Conservation (phyloP, 2,797 vertebrate species). For the Pelochelys cantorii region DNA sequence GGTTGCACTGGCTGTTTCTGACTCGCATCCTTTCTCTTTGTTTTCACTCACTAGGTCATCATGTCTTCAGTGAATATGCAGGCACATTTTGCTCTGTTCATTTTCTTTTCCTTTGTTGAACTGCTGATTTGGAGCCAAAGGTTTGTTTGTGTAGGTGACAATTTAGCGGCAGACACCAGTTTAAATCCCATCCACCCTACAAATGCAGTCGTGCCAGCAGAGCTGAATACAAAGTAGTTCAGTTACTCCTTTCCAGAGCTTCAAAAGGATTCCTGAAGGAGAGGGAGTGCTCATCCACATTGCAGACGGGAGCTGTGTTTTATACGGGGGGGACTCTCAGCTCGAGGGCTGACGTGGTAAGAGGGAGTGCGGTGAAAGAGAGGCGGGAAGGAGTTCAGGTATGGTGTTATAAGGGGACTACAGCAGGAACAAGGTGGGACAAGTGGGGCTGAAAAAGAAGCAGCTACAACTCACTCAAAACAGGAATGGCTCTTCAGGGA, state of each 20-base stretch:
- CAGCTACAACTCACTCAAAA: neutral
- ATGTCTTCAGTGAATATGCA: conserved; percentile 65
- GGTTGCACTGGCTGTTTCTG: conserved; percentile 44
- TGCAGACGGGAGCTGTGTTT: neutral
- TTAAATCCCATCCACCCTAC: conserved; percentile 48
- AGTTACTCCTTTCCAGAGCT: neutral
- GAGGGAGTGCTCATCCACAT: neutral
- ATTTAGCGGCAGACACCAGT: conserved; percentile 20
- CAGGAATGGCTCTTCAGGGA: neutral
- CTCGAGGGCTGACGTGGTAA: neutral
- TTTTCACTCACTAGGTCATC: conserved; percentile 66
- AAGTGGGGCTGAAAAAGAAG: neutral
- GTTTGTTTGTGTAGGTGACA: conserved; percentile 72
- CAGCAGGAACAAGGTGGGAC: neutral
- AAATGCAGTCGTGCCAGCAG: conserved; percentile 27
- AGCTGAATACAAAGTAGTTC: conserved; percentile 8
- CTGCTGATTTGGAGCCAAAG: conserved; percentile 62
- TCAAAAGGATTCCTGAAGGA: neutral
- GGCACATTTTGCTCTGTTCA: conserved; percentile 61
- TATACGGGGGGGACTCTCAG: neutral
- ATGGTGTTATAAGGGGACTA: neutral
- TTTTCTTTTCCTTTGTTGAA: conserved; percentile 64
- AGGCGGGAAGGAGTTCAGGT: rapidly evolving
- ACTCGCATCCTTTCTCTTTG: conserved; percentile 59
- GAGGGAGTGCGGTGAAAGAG: neutral